Percentiles rank a stretch among this genome's conserved stretches.
Evolutionary conservation across 2,888 invertebrate species (phyloP).

Genomic region (Calliphora vomitoria): DNA sequence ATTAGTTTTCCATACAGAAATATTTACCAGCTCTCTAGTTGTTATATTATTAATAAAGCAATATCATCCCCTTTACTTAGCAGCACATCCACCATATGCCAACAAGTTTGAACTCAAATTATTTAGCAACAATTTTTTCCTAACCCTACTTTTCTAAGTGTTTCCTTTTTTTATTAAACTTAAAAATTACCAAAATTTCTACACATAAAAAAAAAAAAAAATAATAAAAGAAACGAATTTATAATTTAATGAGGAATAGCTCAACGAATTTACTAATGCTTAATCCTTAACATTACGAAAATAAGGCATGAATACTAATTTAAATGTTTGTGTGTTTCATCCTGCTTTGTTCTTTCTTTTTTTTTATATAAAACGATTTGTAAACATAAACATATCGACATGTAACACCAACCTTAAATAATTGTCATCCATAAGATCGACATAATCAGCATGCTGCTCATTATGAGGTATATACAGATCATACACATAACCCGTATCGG

Average conservation of each 20-base stretch:
- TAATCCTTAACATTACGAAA: no score
- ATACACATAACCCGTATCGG: constrained; percentile 86
- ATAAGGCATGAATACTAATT: constrained; percentile 8
- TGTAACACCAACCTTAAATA: constrained; percentile 84
- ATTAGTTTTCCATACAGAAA: no score
- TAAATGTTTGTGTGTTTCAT: constrained; percentile 11
- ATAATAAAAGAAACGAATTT: background rate
- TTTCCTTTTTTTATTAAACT: background rate
- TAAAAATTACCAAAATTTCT: background rate
- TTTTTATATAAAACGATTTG: constrained; percentile 82
- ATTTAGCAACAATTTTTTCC: background rate
- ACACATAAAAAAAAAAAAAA: background rate
- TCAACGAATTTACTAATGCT: constrained; percentile 36
- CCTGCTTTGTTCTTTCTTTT: background rate
- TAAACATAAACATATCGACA: constrained; percentile 82
- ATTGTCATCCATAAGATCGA: constrained; percentile 83
- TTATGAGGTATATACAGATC: constrained; percentile 87
- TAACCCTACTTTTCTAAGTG: constrained; percentile 16
- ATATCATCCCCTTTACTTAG: background rate
- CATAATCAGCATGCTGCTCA: constrained; percentile 85
- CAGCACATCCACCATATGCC: background rate
- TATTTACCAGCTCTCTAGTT: no score
- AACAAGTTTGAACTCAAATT: background rate
- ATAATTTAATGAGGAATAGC: background rate
- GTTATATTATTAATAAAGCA: no score